Base-by-base conservation (phyloP, 2,888 invertebrate genomes). In the Sinopyrophorus schimmeli region DNA sequence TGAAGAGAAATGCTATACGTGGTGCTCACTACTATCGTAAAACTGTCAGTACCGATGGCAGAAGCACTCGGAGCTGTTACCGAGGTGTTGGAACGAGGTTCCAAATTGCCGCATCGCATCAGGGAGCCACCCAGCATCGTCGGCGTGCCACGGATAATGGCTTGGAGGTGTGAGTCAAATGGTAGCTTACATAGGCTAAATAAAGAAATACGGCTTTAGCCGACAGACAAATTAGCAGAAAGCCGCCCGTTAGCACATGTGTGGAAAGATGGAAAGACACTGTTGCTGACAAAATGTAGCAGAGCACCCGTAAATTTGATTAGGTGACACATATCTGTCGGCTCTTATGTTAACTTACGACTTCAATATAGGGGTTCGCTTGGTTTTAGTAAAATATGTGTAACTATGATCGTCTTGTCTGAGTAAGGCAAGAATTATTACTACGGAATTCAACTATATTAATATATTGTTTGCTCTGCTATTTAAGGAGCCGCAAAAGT, bases 191-290 rank as follows among this genome's bases (percentile, higher is more conserved):
- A 55, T 47, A 47, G 61, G 63, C 66, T 68, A 72, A 72, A 73
- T 73, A 71, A 72, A 73, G 72, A 73, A 72, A 72, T 72, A 73
- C 69, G 65, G 64, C 64, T 61, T 53, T 57, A 58, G 68, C 64
- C 68, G 69, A 69, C 71, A 72, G 71, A 72, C 72, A 71, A 73
- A 73, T 73, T 72, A 73, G 70, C 67, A 64, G 62, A 61, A 59
- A 60, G 59, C 60, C 55, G 50, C 46, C 59, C 57, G 55, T 59
- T 60, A 59, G 57, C 51, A 50, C 57, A 50, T 53, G 47, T 54
- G 52, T 53, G 49, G 61, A 66, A 61, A 65, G 64, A 65, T 60
- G 60, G 59, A 63, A 56, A 63, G 62, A 62, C 62, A 60, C 54
- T 49, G 47, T 54, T 48, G 55, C 57, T 61, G 62, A 62, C 63